These are phyloP conservation scores for Microdon myrmicae DNA, from an alignment of 2,888 invertebrate genomes.

Conservation along the genomic window DNA sequence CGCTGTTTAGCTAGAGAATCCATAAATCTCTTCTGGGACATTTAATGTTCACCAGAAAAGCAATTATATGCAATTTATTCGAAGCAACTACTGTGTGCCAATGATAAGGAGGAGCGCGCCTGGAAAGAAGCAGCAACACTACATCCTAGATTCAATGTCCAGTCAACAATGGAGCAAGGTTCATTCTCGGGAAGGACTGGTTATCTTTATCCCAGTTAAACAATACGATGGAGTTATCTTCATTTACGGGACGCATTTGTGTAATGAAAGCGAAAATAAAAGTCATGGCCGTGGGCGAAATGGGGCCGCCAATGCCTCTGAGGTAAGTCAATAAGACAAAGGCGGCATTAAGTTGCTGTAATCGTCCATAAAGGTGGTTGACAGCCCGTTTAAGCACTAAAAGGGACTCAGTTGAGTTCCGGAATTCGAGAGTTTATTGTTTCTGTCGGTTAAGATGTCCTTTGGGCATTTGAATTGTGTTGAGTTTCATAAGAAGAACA, in stretches of 20 bases:
- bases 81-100: constrained; percentile 42
- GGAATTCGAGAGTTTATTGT: constrained; percentile 43
- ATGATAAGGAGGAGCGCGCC: constrained; percentile 31
- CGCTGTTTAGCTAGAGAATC: constrained; percentile 22
- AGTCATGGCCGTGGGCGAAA: constrained; percentile 8
- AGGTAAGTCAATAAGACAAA: constrained; percentile 36
- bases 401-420: constrained; percentile 43
- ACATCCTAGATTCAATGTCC: constrained; percentile 59
- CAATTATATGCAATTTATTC: constrained; percentile 65
- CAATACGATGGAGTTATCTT: constrained; percentile 19
- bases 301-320: background rate
- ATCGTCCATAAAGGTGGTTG: constrained; percentile 51
- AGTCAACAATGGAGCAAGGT: constrained; percentile 48
- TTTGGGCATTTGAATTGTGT: constrained; percentile 37
- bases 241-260: constrained; percentile 16
- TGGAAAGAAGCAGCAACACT: constrained; percentile 46
- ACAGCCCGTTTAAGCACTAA: constrained; percentile 42
- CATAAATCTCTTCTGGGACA: constrained; percentile 63
- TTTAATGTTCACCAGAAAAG: constrained; percentile 59
- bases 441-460: constrained; percentile 48
- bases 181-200: constrained; percentile 14
- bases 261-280: constrained; percentile 46
- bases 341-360: constrained; percentile 43
- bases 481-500: constrained; percentile 13
- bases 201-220: constrained; percentile 44